Conservation (phyloP, 2,113 vertebrate genomes). For the Eleginops maclovinus region DNA sequence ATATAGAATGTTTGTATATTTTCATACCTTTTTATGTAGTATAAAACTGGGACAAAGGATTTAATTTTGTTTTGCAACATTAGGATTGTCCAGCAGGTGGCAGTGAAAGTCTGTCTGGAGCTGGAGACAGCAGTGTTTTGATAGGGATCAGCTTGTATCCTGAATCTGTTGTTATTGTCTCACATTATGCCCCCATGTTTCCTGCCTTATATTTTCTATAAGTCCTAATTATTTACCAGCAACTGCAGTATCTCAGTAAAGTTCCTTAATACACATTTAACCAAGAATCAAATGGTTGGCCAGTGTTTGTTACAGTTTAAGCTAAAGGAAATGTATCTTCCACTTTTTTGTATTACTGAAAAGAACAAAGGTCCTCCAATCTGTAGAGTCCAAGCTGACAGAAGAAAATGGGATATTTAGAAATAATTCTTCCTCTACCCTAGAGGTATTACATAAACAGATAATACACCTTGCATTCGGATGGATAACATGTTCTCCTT, state of each 20-base stretch:
- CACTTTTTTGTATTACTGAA: not conserved
- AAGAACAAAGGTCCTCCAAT: not conserved
- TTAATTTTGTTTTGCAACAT: slow-evolving; percentile 15
- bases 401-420: slow-evolving; percentile 19
- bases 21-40: not conserved
- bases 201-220: not conserved
- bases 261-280: slow-evolving; percentile 3
- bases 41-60: not conserved
- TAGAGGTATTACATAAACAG: slow-evolving; percentile 23
- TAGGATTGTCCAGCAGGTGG: slow-evolving; percentile 72
- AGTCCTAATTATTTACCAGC: not conserved
- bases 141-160: slow-evolving; percentile 10
- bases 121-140: not conserved
- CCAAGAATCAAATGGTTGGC: not conserved
- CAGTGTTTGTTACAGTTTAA: not conserved
- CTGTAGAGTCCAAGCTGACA: slow-evolving; percentile 13
- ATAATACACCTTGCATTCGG: slow-evolving; percentile 39
- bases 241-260: not conserved
- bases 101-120: slow-evolving; percentile 42
- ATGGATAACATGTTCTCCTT: slow-evolving; percentile 35
- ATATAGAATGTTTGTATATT: no score
- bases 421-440: slow-evolving; percentile 13
- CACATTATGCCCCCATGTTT: slow-evolving; percentile 1
- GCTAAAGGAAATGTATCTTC: not conserved
- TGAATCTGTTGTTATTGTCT: not conserved